Evolutionary conservation across 2,113 vertebrate species (phyloP).

Genomic region (Edolisoma coerulescens): DNA sequence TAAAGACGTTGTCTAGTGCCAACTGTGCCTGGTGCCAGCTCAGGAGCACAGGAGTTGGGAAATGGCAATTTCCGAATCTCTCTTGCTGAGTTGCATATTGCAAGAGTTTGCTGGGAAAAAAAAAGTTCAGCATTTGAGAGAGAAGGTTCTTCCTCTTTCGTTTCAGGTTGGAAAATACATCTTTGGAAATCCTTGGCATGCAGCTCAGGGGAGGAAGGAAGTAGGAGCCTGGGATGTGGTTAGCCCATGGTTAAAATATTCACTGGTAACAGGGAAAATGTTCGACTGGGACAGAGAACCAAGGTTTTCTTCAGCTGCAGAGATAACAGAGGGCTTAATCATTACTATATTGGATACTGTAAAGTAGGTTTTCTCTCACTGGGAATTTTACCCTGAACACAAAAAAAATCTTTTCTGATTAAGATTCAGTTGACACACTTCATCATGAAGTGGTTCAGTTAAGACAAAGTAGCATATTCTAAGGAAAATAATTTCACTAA

Average conservation of each 20-base stretch:
- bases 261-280: neutral
- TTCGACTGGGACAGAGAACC: neutral
- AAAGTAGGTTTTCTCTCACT: slow-evolving; percentile 3
- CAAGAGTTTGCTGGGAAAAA: neutral
- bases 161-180: neutral
- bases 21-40: neutral
- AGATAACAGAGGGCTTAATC: neutral
- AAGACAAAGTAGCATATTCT: neutral
- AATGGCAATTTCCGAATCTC: neutral
- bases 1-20: neutral
- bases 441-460: neutral
- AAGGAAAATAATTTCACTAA: neutral
- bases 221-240: neutral
- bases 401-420: neutral
- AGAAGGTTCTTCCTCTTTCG: neutral
- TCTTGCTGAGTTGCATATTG: neutral
- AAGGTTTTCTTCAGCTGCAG: neutral
- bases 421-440: neutral
- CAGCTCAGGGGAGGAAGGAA: neutral
- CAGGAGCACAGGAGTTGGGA: neutral
- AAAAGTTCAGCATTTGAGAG: neutral
- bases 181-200: neutral
- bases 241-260: neutral
- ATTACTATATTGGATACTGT: neutral
- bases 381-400: neutral